These are phyloP conservation scores for Dolichomitus sp. DNA, from an alignment of 2,888 invertebrate genomes.

Conservation along the genomic window DNA sequence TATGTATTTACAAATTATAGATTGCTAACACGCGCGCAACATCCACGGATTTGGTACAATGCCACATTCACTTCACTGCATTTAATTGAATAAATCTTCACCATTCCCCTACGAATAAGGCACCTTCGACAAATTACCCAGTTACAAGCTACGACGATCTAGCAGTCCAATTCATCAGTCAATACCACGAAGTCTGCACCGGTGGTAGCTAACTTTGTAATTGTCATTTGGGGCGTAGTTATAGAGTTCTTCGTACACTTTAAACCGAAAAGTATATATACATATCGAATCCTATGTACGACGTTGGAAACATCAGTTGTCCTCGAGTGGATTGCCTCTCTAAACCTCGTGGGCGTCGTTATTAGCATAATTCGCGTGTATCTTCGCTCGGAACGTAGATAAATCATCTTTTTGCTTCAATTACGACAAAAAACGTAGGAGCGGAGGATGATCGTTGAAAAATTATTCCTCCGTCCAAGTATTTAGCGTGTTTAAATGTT, in stretches of 20 bases:
- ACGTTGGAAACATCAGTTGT: conserved; percentile 38
- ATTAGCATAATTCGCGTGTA: conserved; percentile 18
- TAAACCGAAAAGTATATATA: conserved; percentile 50
- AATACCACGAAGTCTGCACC: conserved; percentile 75
- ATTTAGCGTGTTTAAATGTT: conserved; percentile 15
- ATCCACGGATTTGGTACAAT: conserved; percentile 75
- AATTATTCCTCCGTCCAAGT: conserved; percentile 43
- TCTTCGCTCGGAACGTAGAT: conserved; percentile 23
- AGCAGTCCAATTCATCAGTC: conserved; percentile 77
- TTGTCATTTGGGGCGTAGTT: conserved; percentile 78
- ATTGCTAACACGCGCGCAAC: conserved; percentile 78
- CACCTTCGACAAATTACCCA: conserved; percentile 86
- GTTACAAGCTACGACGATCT: conserved; percentile 80
- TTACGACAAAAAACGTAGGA: conserved; percentile 17
- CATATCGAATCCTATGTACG: conserved; percentile 53
- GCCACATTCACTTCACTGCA: conserved; percentile 79
- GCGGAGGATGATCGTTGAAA: conserved; percentile 17
- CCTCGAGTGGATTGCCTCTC: conserved; percentile 22
- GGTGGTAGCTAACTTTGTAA: conserved; percentile 76
- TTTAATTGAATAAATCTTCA: conserved; percentile 66
- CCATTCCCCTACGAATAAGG: conserved; percentile 83
- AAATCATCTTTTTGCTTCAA: conserved; percentile 19
- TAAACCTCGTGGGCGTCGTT: conserved; percentile 33
- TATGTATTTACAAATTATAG: conserved; percentile 82
- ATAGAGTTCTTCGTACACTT: conserved; percentile 59